These are phyloP conservation scores for Lepidurus couesii DNA, from an alignment of 1,140 invertebrate genomes.

Conservation along the genomic window DNA sequence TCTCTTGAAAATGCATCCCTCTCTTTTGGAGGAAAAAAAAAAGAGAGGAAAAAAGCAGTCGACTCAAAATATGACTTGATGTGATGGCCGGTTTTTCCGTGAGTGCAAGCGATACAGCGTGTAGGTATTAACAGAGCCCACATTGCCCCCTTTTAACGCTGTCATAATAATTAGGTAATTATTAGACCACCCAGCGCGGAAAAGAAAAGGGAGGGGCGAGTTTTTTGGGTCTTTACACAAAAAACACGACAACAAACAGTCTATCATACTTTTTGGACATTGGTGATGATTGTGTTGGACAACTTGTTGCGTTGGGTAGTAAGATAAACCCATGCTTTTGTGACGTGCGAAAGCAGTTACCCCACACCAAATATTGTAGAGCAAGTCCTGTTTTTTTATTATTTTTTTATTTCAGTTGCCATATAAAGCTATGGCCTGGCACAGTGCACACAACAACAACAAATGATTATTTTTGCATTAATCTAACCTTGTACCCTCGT, in stretches of 20 bases:
- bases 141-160: background rate
- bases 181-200: background rate
- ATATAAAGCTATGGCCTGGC: constrained; percentile 17
- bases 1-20: background rate
- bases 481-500: background rate
- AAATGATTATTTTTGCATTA: constrained; percentile 8
- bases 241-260: constrained; percentile 15
- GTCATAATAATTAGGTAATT: background rate
- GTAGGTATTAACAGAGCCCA: background rate
- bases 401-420: background rate
- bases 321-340: background rate
- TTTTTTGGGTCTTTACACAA: constrained; percentile 4
- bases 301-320: constrained; percentile 8
- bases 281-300: constrained; percentile 21
- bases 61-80: background rate
- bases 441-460: constrained; percentile 7
- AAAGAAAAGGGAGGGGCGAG: background rate
- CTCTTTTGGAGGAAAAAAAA: background rate
- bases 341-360: constrained; percentile 21
- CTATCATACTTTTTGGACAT: constrained; percentile 11
- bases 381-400: background rate
- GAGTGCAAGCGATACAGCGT: background rate
- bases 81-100: background rate
- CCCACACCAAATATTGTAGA: constrained; percentile 22
- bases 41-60: background rate